These are phyloP conservation scores for Branchellion lobata DNA, from an alignment of 2,888 invertebrate genomes.

Conservation along the genomic window DNA sequence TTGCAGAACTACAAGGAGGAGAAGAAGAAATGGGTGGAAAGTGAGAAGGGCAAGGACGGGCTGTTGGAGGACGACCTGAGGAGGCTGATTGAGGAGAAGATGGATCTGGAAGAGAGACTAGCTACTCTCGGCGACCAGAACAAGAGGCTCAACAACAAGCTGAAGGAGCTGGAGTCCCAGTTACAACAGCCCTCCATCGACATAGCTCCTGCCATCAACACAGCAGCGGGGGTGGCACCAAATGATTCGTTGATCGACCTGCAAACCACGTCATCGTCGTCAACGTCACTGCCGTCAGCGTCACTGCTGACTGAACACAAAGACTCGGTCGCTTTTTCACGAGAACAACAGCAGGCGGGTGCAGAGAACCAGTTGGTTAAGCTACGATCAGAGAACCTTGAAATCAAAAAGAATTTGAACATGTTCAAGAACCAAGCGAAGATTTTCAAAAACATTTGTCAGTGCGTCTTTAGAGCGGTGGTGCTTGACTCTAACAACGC, in stretches of 20 bases:
- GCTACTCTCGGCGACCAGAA: slow-evolving; percentile 1
- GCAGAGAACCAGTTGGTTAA: background rate
- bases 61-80: background rate
- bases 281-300: background rate
- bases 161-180: background rate
- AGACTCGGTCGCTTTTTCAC: background rate
- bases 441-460: slow-evolving; percentile 35
- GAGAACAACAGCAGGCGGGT: background rate
- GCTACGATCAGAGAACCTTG: background rate
- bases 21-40: background rate
- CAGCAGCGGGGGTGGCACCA: background rate
- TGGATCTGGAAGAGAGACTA: slow-evolving; percentile 4
- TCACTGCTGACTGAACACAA: background rate
- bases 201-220: background rate
- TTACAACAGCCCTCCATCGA: background rate
- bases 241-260: background rate
- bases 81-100: background rate
- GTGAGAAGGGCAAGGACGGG: background rate
- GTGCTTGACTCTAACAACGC: background rate
- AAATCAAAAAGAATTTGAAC: slow-evolving; percentile 23
- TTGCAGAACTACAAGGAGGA: background rate
- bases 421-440: slow-evolving; percentile 4
- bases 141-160: background rate
- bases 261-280: background rate
- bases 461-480: slow-evolving; percentile 25